phyloP scores from a whole-genome alignment of 2,113 vertebrate genomes.

The Electrona antarctica region DNA sequence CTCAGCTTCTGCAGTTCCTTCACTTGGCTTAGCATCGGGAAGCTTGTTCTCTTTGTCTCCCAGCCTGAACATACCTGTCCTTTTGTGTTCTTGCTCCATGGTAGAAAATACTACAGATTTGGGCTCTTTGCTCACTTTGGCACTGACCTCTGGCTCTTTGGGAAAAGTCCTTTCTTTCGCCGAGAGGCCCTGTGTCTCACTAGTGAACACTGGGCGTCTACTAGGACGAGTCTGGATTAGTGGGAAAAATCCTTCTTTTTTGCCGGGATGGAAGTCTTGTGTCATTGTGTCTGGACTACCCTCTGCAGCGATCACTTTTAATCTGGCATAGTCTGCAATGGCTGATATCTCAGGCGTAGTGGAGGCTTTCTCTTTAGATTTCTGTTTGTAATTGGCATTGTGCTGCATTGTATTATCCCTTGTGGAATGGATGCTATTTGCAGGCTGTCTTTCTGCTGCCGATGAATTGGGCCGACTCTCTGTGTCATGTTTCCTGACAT shows the following conservation, averaged over 20 bases:
- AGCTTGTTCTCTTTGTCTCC: conserved; percentile 57
- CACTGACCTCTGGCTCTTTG: conserved; percentile 52
- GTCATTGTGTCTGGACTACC: conserved; percentile 37
- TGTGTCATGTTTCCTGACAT: conserved; percentile 35
- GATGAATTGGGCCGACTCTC: conserved; percentile 26
- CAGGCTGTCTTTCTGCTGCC: conserved; percentile 34
- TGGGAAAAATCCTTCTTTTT: conserved; percentile 74
- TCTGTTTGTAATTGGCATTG: conserved; percentile 21
- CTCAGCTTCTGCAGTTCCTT: not conserved
- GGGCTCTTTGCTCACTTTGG: conserved; percentile 61
- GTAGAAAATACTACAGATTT: conserved; percentile 65
- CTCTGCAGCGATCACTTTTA: conserved; percentile 75
- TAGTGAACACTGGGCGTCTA: conserved; percentile 66
- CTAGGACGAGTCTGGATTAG: conserved; percentile 66
- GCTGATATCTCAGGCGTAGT: conserved; percentile 73
- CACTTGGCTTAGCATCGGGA: conserved; percentile 26
- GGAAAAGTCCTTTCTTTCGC: conserved; percentile 46
- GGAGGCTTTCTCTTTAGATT: conserved; percentile 51
- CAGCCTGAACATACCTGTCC: conserved; percentile 73
- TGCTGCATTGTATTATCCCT: conserved; percentile 16
- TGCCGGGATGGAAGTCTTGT: conserved; percentile 70
- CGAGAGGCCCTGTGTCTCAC: conserved; percentile 43
- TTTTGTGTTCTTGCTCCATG: conserved; percentile 67
- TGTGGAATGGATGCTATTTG: conserved; percentile 16
- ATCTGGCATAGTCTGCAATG: conserved; percentile 73